Percentiles rank a stretch among this genome's conserved stretches.
phyloP scores from a whole-genome alignment of 2,797 vertebrate species.

The Dryobates pubescens region DNA sequence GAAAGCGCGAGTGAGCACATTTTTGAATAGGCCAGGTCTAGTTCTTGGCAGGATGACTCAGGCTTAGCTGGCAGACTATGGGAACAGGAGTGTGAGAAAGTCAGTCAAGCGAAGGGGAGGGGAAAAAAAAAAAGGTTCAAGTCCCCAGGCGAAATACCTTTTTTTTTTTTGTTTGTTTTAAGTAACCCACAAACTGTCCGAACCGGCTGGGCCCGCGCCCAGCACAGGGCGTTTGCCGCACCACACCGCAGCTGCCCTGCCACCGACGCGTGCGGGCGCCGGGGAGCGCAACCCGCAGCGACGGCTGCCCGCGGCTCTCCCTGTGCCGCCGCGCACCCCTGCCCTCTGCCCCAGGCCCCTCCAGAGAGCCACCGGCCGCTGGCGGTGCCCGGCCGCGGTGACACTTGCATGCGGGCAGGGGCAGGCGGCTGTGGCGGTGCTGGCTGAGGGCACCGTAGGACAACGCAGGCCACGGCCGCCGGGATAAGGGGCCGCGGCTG shows the following conservation, averaged over 20 bases:
- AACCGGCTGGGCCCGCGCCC: background rate
- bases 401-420: background rate
- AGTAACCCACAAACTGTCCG: background rate
- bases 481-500: too few species aligned
- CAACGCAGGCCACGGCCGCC: background rate
- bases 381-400: background rate
- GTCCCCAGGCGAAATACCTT: constrained; percentile 58
- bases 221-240: background rate
- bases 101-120: constrained; percentile 81
- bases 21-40: constrained; percentile 73
- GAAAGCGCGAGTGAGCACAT: background rate
- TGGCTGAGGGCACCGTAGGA: background rate
- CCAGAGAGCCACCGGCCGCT: rapidly evolving
- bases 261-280: background rate
- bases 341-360: background rate
- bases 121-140: background rate
- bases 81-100: constrained; percentile 95
- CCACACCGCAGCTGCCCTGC: background rate
- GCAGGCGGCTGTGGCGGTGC: background rate
- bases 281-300: background rate
- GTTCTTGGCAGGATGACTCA: constrained; percentile 80
- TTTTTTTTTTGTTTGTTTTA: background rate
- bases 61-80: constrained; percentile 79
- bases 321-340: background rate
- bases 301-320: background rate